Base-by-base conservation (phyloP, 2,888 invertebrate species). In the Ecliptopera silaceata region DNA sequence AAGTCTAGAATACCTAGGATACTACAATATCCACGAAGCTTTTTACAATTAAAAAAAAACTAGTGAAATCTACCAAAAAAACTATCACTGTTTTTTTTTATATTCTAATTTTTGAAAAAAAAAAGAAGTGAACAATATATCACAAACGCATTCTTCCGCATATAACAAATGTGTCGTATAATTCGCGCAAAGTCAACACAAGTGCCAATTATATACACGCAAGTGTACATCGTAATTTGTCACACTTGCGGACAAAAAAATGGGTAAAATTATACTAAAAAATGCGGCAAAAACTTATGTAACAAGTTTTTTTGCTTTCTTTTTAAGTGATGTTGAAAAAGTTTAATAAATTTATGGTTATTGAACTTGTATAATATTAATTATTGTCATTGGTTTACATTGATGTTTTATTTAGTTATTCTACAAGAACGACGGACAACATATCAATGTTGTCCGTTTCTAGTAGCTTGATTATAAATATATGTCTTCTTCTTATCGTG, bases 81-180 rank as follows among this genome's bases (percentile, higher is more conserved):
- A n/a, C n/a, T n/a, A n/a, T n/a, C n/a, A n/a, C n/a, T n/a, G n/a
- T n/a, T n/a, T n/a, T n/a, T n/a, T n/a, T n/a, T n/a, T n/a, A n/a
- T n/a, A n/a, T n/a, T n/a, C n/a, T n/a, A n/a, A n/a, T n/a, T n/a
- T 18, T 4, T n/a, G 4, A 6, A 41, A 5, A 3, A 20, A 39
- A 39, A 22, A 22, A 41, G n/a, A 41, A 8, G 8, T 6, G 20
- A 41, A 4, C 34, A 18, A 52, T 48, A 34, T 55, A 59, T 52
- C 29, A 51, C 47, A 12, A 61, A 61, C 41, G 58, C 64, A 67
- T 58, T 70, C 68, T 64, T 66, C 63, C 63, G 65, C 60, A 56
- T 41, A 31, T 51, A 63, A 49, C 52, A 64, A 75, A 74, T 74
- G 75, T 75, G 55, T 69, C 71, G 72, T 71, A 61, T 71, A 76